phyloP scores from a whole-genome alignment of 2,888 invertebrate species.

The Drosophila demipolita region DNA sequence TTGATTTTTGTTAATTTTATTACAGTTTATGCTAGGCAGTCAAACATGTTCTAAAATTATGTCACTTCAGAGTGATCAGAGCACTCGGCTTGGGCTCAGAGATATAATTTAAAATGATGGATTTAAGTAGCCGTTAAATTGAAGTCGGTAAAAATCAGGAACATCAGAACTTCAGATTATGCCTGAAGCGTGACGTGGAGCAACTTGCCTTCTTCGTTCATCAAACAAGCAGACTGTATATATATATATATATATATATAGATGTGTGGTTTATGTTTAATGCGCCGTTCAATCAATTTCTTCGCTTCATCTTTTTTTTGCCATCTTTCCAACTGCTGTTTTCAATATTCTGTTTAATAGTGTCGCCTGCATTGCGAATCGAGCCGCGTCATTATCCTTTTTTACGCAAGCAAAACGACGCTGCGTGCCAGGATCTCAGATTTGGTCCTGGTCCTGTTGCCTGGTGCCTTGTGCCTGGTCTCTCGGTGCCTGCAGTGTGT shows the following conservation, averaged over 20 bases:
- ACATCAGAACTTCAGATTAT: constrained; percentile 1
- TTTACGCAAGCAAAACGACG: constrained; percentile 49
- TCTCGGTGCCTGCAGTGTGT: not conserved
- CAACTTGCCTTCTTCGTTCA: constrained; percentile 20
- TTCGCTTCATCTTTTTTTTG: constrained; percentile 5
- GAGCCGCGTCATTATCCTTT: constrained; percentile 72
- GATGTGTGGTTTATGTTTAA: constrained; percentile 63
- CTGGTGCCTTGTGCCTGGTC: not conserved
- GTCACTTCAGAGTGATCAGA: constrained; percentile 12
- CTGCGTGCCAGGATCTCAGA: constrained; percentile 35
- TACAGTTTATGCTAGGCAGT: not conserved
- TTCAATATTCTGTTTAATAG: constrained; percentile 48
- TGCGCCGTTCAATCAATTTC: constrained; percentile 71
- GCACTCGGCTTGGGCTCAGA: not conserved
- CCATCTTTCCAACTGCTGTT: constrained; percentile 10
- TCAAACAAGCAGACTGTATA: constrained; percentile 5
- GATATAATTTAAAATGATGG: constrained; percentile 41
- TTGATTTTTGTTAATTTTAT: not conserved
- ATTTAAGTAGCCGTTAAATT: constrained; percentile 61
- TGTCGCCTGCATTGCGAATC: constrained; percentile 60
- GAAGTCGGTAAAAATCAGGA: constrained; percentile 27
- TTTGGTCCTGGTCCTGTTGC: not conserved
- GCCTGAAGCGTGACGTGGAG: constrained; percentile 32
- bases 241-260: not conserved
- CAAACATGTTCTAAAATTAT: constrained; percentile 4